Base-by-base conservation (phyloP, 2,888 invertebrate species). In the Oligia strigilis region DNA sequence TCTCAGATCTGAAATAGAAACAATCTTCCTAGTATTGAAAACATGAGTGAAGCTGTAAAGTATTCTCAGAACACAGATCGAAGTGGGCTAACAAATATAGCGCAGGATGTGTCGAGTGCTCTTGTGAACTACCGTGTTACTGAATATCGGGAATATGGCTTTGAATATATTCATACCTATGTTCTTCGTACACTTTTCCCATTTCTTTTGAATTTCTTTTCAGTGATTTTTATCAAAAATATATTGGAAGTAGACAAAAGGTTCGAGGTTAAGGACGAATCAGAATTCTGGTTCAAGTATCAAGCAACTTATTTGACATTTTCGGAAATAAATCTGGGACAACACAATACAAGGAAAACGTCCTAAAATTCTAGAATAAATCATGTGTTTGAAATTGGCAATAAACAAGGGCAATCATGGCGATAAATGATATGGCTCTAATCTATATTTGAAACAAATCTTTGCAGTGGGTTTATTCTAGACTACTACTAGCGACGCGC, bases 51-150 rank as follows among this genome's bases (percentile, higher is more conserved):
- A 29, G n/a, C 29, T 83, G 66, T 62, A 13, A 40, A 80, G 85
- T 75, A 52, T 72, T 81, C 62, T 81, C 69, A 62, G 78, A 69
- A 49, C 83, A 69, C 65, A 70, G 87, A 64, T 72, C 66, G 70
- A 66, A 85, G 85, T 65, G 40, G 29, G 49, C 72, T 74, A 75
- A 72, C 81, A 80, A 75, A 80, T 77, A 58, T 62, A 75, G 80
- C 40, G 52, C 72, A 23, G 72, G 72, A 46, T 52, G 72, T 74
- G 72, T 65, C n/a, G 29, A 85, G 85, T 19, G 85, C 66, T 60
- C 87, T 84, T 46, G 66, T 46, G 46, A 43, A 43, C 64, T 46
- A 17, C n/a, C 43, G 29, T n/a, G 66, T 58, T 72, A 76, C 74
- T 29, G 62, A 75, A 70, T 80, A 76, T 77, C n/a, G 55, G 46